Base-by-base conservation (phyloP, 2,888 invertebrate species). In the Sceliomorpha sp. region DNA sequence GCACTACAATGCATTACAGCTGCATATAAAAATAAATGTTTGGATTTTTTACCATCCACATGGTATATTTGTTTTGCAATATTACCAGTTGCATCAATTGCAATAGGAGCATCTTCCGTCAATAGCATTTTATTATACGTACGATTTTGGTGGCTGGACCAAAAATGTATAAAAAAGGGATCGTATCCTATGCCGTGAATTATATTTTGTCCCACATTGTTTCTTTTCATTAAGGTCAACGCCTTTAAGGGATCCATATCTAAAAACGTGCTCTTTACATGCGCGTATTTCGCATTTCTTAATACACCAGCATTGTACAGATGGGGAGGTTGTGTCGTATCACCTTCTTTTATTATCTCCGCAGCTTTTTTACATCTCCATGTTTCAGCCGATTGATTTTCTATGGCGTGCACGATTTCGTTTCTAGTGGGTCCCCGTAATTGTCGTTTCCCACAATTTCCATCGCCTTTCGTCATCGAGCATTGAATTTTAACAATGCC, bases 111-210 rank as follows among this genome's bases (percentile, higher is more conserved):
- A 29, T 44, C 12, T 10, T 63, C 42, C 1, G 7, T 1, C 24
- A 13, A 24, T 8, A 36, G 7, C 5, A 56, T 4, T 15, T n/a
- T n/a, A 27, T 64, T 58, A 10, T 58, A 66, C 0, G 36, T 1
- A 5, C 47, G 7, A 7, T 39, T 34, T 12, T 66, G 66, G 27
- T 58, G 53, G 0, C 44, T 50, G 5, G 67, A 60, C 67, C 67
- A 67, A 39, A 55, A 44, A 10, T 55, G 29, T 3, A 67, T 39
- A 10, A 9, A 31, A 37, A 67, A 20, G 0, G 67, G 67, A 37
- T 34, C 39, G 1, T 24, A 42, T 20, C 60, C 36, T 15, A 60
- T 50, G 34, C 48, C 9, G 0, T 15, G 40, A 1, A 68, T 20
- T 2, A 56, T 40, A 9, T 51, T 44, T 14, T 37, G n/a, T 7